These are phyloP conservation scores for Trissoscelio sp. DNA, from an alignment of 2,888 invertebrate genomes.

Conservation along the genomic window DNA sequence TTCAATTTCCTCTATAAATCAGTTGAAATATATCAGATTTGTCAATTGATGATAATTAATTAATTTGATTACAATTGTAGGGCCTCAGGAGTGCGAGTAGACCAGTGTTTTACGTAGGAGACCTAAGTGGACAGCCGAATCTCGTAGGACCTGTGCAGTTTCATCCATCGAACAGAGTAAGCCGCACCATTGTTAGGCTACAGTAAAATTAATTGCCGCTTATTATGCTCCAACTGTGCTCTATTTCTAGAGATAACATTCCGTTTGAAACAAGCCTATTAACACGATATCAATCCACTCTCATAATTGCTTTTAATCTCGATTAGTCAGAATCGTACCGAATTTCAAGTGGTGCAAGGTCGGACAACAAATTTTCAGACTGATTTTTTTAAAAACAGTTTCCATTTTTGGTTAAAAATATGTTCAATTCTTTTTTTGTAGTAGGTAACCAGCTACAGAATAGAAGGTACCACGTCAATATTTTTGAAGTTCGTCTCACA, in stretches of 20 bases:
- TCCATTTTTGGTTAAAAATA: too few relatives aligned
- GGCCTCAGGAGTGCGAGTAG: conserved; percentile 81
- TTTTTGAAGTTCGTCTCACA: conserved; percentile 3
- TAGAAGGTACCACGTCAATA: too few relatives aligned
- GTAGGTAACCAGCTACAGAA: too few relatives aligned
- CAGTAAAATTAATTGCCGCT: conserved; percentile 30
- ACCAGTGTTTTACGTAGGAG: conserved; percentile 82
- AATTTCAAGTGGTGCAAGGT: conserved; percentile 32
- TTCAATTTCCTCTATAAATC: too few relatives aligned
- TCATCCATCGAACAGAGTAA: conserved; percentile 80
- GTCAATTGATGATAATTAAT: conserved; percentile 20
- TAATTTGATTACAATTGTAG: conserved; percentile 68
- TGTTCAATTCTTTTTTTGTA: too few relatives aligned
- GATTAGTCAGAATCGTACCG: background rate
- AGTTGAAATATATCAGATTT: too few relatives aligned
- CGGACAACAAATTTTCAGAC: background rate
- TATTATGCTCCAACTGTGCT: conserved; percentile 31
- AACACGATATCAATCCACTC: conserved; percentile 34
- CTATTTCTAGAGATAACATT: conserved; percentile 44
- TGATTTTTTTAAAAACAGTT: too few relatives aligned
- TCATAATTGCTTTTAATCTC: conserved; percentile 42
- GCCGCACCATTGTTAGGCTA: conserved; percentile 54
- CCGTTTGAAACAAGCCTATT: conserved; percentile 40
- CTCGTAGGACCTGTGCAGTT: conserved; percentile 78
- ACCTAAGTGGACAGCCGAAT: conserved; percentile 77